phyloP scores from a whole-genome alignment of 2,113 vertebrate species.

The Anolis carolinensis region DNA sequence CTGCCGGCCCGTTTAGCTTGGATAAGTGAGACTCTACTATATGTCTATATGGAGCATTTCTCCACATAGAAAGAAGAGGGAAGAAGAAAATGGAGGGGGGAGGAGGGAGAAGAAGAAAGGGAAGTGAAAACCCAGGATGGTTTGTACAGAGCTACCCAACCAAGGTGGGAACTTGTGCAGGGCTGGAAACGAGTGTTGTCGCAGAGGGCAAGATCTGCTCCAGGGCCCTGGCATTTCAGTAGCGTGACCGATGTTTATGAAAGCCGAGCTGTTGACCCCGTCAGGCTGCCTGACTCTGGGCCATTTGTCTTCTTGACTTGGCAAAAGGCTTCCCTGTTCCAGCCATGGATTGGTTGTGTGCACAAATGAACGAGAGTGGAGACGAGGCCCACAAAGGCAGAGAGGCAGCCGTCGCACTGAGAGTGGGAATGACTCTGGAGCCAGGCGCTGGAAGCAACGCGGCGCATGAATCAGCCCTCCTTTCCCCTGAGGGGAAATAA shows the following conservation, averaged over 20 bases:
- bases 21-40: no score
- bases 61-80: not conserved
- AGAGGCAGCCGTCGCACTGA: not conserved
- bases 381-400: no score
- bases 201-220: not conserved
- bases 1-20: no score
- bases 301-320: conserved; percentile 57
- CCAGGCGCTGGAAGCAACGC: conserved; percentile 30
- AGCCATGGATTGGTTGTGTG: not conserved
- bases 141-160: not conserved
- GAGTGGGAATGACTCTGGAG: conserved; percentile 33
- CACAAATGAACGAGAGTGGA: no score
- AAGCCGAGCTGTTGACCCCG: conserved; percentile 32
- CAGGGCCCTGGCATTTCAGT: not conserved
- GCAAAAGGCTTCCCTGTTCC: conserved; percentile 34
- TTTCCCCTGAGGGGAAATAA: conserved; percentile 8
- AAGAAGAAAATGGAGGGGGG: not conserved
- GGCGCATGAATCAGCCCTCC: conserved; percentile 1
- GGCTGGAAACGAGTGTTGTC: not conserved
- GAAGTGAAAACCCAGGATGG: not conserved
- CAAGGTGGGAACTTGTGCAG: not conserved
- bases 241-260: conserved; percentile 25
- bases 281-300: conserved; percentile 51
- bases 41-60: no score
- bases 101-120: not conserved